phyloP scores from a whole-genome alignment of 2,113 vertebrate genomes.

The Brachypteracias leptosomus region DNA sequence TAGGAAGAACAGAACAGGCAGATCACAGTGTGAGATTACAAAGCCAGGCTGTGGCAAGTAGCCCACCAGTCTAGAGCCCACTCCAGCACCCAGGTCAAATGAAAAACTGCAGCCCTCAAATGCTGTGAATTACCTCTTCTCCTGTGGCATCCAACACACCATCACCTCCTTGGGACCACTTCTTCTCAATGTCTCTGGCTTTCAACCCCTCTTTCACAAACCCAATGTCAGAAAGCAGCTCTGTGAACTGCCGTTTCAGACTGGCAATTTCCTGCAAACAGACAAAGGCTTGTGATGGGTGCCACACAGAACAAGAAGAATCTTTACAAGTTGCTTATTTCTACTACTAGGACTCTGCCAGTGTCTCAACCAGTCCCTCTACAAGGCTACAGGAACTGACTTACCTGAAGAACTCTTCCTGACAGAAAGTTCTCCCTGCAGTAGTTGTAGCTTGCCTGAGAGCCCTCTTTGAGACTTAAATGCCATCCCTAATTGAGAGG shows the following conservation, averaged over 20 bases:
- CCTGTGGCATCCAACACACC: constrained; percentile 90
- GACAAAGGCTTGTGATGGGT: not conserved
- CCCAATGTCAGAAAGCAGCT: constrained; percentile 95
- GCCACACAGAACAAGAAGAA: rapidly evolving
- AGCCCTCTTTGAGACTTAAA: constrained; percentile 78
- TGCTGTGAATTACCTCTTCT: constrained; percentile 80
- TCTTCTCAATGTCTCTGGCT: constrained; percentile 89
- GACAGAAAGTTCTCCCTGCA: constrained; percentile 96
- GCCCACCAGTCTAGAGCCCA: not conserved
- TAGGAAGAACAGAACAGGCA: not conserved
- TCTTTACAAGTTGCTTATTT: not conserved
- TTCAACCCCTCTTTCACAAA: constrained; percentile 92
- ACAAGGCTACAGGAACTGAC: not conserved
- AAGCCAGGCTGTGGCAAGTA: not conserved
- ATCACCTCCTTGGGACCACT: constrained; percentile 81
- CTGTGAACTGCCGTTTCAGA: constrained; percentile 94
- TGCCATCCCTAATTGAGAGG: constrained; percentile 84
- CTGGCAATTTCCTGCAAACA: constrained; percentile 89
- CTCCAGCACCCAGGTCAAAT: not conserved
- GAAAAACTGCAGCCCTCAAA: not conserved
- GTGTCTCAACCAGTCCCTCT: not conserved
- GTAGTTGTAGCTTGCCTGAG: constrained; percentile 81
- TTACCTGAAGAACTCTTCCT: constrained; percentile 87
- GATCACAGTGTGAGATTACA: not conserved
- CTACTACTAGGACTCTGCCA: not conserved